phyloP scores from a whole-genome alignment of 2,113 vertebrate genomes.

The Dicaeum eximium region DNA sequence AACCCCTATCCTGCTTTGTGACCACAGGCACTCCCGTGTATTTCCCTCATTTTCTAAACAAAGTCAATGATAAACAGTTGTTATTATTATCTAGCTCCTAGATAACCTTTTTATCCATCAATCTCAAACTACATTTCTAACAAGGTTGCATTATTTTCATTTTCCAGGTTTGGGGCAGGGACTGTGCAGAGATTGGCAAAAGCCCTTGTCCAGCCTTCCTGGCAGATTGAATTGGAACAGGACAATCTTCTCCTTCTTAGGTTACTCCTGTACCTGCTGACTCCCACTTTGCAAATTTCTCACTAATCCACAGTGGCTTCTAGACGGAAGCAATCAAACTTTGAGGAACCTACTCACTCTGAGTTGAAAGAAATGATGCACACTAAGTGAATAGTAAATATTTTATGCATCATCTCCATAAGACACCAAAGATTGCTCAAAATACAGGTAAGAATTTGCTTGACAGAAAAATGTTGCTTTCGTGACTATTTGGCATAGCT shows the following conservation, averaged over 20 bases:
- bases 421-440: neutral
- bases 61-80: neutral
- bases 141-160: neutral
- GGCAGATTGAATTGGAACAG: neutral
- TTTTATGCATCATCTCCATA: neutral
- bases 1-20: neutral
- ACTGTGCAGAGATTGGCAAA: neutral
- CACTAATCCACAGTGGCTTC: neutral
- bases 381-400: conserved; percentile 23
- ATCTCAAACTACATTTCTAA: neutral
- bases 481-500: neutral
- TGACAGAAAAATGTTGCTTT: neutral
- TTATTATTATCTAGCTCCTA: neutral
- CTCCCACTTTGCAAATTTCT: neutral
- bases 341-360: neutral
- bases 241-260: neutral
- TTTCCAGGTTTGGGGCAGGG: neutral
- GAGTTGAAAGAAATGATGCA: neutral
- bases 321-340: neutral
- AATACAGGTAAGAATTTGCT: neutral
- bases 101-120: neutral
- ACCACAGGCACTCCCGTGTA: neutral
- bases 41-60: neutral
- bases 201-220: neutral
- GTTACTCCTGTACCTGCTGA: neutral